Conservation (phyloP, 2,888 invertebrate genomes). For the Spilarctia lutea region DNA sequence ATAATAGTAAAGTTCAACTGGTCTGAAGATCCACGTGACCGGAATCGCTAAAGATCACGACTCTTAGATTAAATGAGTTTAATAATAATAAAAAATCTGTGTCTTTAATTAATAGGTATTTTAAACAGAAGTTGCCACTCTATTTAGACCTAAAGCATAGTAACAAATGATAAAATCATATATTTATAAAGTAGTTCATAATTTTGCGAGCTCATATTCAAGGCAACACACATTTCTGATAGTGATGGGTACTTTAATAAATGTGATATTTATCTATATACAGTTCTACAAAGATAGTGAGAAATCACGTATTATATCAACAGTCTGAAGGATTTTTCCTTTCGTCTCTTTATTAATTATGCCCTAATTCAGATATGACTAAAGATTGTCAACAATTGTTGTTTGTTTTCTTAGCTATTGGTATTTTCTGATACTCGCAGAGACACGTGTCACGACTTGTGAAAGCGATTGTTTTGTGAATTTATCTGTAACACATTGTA, state of each 20-base stretch:
- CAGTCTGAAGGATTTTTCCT: conserved; percentile 20
- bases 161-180: not conserved
- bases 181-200: not conserved
- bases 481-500: not conserved
- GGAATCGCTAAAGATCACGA: not conserved
- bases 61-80: not conserved
- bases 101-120: not conserved
- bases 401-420: not conserved
- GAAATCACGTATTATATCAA: conserved; percentile 1
- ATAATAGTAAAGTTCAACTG: not conserved
- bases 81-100: not conserved
- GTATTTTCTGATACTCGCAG: not conserved
- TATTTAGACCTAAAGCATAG: not conserved
- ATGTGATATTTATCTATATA: not conserved
- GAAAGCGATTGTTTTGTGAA: not conserved
- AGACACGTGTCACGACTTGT: not conserved
- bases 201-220: conserved; percentile 14
- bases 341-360: not conserved
- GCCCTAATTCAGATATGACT: not conserved
- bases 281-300: conserved; percentile 5
- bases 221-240: conserved; percentile 9
- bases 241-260: not conserved
- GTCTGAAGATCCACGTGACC: not conserved
- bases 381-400: not conserved
- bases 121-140: not conserved